A percentile compares a stretch with the other conserved stretches of the same genome.
Conservation (phyloP, 92 coral and sea anemone species). For the Porites evermanni region DNA sequence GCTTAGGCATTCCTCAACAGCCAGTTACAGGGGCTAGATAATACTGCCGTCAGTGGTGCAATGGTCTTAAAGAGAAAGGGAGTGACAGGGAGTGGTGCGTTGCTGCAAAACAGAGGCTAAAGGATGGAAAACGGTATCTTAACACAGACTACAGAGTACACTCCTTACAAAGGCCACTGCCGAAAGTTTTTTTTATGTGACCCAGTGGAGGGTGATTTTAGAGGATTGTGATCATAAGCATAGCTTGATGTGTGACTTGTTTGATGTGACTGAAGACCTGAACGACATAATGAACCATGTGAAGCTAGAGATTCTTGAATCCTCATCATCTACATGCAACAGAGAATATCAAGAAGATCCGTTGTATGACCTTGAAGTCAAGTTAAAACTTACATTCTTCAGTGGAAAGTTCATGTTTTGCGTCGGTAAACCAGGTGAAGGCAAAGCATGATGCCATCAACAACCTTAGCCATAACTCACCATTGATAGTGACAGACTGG, state of each 20-base stretch:
- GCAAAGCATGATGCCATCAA: constrained; percentile 23
- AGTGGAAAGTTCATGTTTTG: constrained; percentile 46
- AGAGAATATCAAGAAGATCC: constrained; percentile 17
- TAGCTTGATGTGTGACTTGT: not conserved
- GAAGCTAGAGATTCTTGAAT: not conserved
- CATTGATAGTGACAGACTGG: not conserved
- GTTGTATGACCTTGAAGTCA: constrained; percentile 26
- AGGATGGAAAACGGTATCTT: constrained; percentile 32
- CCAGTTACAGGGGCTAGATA: constrained; percentile 25
- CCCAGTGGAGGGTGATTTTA: not conserved
- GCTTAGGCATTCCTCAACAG: too few species aligned
- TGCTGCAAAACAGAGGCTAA: constrained; percentile 24
- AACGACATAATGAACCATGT: not conserved
- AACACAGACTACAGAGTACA: constrained; percentile 41
- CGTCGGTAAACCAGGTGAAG: constrained; percentile 32
- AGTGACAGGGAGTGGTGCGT: constrained; percentile 5
- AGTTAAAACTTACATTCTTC: constrained; percentile 19
- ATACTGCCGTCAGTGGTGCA: constrained; percentile 40
- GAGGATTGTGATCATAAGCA: too few species aligned
- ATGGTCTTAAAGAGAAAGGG: constrained; percentile 19
- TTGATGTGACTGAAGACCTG: not conserved
- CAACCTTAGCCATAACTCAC: not conserved
- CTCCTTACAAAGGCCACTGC: constrained; percentile 56
- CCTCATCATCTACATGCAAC: not conserved
- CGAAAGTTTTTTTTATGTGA: constrained; percentile 45